Evolutionary conservation across 2,113 vertebrate species (phyloP).

Genomic region (Bos indicus): DNA sequence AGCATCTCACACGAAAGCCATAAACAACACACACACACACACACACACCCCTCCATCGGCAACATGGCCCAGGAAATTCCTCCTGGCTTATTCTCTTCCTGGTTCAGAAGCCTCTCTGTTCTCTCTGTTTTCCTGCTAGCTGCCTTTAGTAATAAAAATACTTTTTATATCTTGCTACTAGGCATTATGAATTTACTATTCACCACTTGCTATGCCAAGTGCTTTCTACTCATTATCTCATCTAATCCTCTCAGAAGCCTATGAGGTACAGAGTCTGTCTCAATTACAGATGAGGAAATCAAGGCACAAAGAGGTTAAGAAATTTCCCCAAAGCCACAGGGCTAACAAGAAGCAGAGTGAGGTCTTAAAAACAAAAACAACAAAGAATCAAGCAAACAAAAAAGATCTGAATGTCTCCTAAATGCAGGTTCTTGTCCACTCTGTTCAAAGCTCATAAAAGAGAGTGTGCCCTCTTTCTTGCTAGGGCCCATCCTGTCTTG

Average conservation of each 20-base stretch:
- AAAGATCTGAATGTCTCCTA: not conserved
- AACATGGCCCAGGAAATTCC: not conserved
- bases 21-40: not conserved
- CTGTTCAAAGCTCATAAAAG: not conserved
- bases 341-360: not conserved
- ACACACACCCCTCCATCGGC: not conserved
- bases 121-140: not conserved
- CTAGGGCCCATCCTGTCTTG: not conserved
- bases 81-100: not conserved
- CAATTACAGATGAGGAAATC: not conserved
- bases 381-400: not conserved
- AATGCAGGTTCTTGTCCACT: not conserved
- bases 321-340: not conserved
- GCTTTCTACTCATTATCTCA: not conserved
- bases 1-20: not conserved
- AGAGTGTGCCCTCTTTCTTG: not conserved
- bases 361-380: not conserved
- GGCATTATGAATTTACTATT: not conserved
- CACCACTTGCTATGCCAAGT: not conserved
- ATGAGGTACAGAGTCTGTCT: not conserved
- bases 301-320: slow-evolving; percentile 26
- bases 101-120: not conserved
- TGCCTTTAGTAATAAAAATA: not conserved
- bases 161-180: not conserved
- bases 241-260: not conserved